Evolutionary conservation across 2,888 invertebrate species (phyloP), one percentile per base, ranked within the genome.

Genomic region (Pristionchus maxplancki): DNA sequence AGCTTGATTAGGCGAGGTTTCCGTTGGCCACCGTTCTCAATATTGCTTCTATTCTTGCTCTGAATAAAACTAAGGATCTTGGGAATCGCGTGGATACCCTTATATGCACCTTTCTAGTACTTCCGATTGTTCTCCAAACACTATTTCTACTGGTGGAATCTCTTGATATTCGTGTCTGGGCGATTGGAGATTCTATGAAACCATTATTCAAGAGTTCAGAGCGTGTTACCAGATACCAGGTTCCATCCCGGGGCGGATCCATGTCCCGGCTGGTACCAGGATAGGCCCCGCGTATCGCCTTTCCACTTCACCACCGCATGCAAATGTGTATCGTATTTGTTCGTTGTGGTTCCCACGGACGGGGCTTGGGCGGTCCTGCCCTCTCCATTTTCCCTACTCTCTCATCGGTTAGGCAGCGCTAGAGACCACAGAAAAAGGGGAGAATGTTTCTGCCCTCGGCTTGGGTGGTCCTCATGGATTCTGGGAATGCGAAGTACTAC

Each of bases 271-370:
- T 78, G 44, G n/a, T 44, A 28, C 78, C 44, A 44, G 44, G 78
- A 78, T 78, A 9, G 6, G 78, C 15, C 20, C 64, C 28, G 20
- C 40, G 40, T 44, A 44, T 78, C 78, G 44, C 34, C 78, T 78
- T 78, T 78, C 74, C 74, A 74, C 74, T 74, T 74, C 78, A 44
- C 78, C 20, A 44, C 31, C 1, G 78, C 71, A 71, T 78, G 44
- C 78, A 78, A 78, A 78, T 78, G 78, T 50, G 13, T 48, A 78
- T 78, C 78, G 78, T 78, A 48, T 78, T 71, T 71, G 71, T 71
- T 71, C 67, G 67, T 37, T 13, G 20, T 34, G 64, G 64, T 67
- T 34, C 64, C 64, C 64, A 34, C 64, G 28, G 20, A 1, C 71
- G 31, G 28, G 67, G 17, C 37, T 17, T 71, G 71, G 64, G 34